These are phyloP conservation scores for Peromyscus maniculatus DNA, from an alignment of 2,113 vertebrate genomes.

Conservation along the genomic window DNA sequence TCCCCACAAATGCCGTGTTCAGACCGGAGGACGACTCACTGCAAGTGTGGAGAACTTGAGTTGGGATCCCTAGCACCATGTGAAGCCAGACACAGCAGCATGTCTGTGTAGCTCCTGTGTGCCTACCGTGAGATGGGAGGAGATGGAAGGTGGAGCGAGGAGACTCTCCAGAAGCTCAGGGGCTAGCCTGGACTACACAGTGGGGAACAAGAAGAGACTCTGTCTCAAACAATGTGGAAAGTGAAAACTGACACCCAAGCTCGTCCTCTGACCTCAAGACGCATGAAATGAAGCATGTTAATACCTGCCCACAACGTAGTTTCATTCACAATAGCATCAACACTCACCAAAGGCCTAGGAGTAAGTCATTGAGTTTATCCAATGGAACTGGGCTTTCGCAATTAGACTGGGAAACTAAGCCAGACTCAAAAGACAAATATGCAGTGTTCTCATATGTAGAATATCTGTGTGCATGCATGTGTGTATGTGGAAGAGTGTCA, in stretches of 20 bases:
- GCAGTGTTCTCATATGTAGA: background rate
- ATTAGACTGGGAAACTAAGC: background rate
- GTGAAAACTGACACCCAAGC: background rate
- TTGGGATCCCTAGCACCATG: background rate
- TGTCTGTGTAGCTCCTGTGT: background rate
- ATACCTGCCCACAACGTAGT: background rate
- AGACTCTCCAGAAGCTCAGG: background rate
- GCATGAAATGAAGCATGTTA: background rate
- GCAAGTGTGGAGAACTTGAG: background rate
- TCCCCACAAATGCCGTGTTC: background rate
- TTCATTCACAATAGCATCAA: background rate
- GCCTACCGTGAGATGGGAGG: background rate
- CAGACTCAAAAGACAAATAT: background rate
- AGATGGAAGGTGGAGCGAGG: background rate
- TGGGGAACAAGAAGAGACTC: background rate
- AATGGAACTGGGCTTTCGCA: too few relatives aligned
- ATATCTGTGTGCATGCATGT: background rate
- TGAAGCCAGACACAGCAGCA: background rate
- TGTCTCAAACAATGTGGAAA: background rate
- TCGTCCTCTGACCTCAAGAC: background rate
- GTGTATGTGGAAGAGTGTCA: fast-evolving
- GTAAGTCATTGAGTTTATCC: background rate
- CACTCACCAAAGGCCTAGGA: background rate
- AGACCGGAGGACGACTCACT: background rate
- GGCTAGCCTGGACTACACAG: background rate